Evolutionary conservation across 2,888 invertebrate genomes (phyloP).

Genomic region (Octodonta nipae): DNA sequence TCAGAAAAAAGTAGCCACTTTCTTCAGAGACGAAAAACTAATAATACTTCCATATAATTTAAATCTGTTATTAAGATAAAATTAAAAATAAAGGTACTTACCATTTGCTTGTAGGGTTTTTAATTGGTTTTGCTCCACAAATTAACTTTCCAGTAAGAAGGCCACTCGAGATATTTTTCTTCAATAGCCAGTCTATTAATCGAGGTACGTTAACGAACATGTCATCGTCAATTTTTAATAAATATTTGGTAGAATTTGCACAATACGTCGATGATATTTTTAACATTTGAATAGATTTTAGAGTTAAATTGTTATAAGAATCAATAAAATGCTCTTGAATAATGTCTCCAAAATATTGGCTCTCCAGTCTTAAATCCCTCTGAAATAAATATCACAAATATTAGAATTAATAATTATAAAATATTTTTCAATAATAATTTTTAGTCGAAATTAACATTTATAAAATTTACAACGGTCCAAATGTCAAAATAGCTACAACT

Average conservation of each 20-base stretch:
- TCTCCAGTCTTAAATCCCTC: conserved; percentile 52
- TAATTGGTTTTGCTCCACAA: conserved; percentile 61
- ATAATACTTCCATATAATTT: too few relatives aligned
- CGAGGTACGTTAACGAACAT: conserved; percentile 60
- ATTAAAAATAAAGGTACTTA: too few relatives aligned
- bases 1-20: too few relatives aligned
- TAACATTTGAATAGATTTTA: conserved; percentile 73
- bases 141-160: conserved; percentile 65
- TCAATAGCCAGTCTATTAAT: conserved; percentile 18
- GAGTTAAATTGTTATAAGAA: conserved; percentile 72
- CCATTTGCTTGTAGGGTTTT: conserved; percentile 66
- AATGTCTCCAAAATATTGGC: conserved; percentile 55
- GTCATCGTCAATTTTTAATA: conserved; percentile 78
- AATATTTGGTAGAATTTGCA: conserved; percentile 39
- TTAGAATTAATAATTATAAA: too few relatives aligned
- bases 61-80: too few relatives aligned
- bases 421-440: too few relatives aligned
- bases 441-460: too few relatives aligned
- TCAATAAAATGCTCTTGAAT: conserved; percentile 74
- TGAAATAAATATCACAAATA: conserved; percentile 37
- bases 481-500: too few relatives aligned
- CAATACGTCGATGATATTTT: conserved; percentile 68
- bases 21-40: too few relatives aligned
- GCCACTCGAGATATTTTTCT: conserved; percentile 28
- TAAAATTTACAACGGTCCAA: too few relatives aligned